Base-by-base conservation (phyloP, 2,888 invertebrate genomes). In the Masnerella sp. region DNA sequence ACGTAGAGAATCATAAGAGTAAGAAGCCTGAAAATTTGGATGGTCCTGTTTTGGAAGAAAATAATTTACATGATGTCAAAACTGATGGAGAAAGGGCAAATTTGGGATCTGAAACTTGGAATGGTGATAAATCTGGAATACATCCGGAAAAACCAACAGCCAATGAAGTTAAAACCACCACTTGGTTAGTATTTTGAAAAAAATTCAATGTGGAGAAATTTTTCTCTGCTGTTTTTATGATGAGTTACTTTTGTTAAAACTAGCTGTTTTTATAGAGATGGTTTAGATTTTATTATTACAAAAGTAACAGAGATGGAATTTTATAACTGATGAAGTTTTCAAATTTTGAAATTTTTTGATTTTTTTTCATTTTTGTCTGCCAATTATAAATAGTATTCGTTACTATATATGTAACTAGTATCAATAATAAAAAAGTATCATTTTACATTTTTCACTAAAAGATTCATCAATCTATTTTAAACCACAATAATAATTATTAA, bases 161-260 rank as follows among this genome's bases (percentile, higher is more conserved):
- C 87, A 78, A 90, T 86, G 88, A 90, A 87, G 85, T 94, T 95
- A 96, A 96, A 77, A 93, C 40, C 0, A 65, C 56, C 5, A 18
- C 93, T 82, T 94, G 94, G 95, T 95, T 88, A 89, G 67, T 65
- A 9, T 22, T 22, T 32, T 17, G 1, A 9, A 38, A 8, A 7
- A 2, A n/a, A n/a, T 30, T n/a, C n/a, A n/a, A n/a, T n/a, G n/a
- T n/a, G n/a, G n/a, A n/a, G n/a, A n/a, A n/a, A n/a, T n/a, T n/a
- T n/a, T n/a, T n/a, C n/a, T n/a, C n/a, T n/a, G 89, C 22, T 22
- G 22, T 3, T 3, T 22, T 22, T 22, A 22, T 22, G 22, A 52
- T 20, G 36, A 25, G 3, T 38, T 52, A 17, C 11, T 8, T n/a
- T 18, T 12, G 34, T 18, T 20, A 4, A n/a, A 47, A 5, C 30